Base-by-base conservation (phyloP, 1,140 invertebrate genomes). In the Brachionus rotundiformis region DNA sequence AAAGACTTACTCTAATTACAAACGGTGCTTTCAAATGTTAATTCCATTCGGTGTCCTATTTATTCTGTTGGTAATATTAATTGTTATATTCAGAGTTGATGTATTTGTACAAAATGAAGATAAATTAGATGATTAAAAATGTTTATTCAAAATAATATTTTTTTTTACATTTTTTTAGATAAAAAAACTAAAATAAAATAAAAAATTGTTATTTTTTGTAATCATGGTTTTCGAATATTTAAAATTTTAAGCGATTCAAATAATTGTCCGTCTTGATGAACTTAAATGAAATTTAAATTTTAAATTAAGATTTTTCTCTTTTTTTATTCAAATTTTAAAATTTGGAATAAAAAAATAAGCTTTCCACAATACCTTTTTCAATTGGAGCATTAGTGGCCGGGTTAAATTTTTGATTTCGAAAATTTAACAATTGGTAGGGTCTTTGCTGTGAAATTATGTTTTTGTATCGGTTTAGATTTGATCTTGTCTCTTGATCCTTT, bases 61-160 rank as follows among this genome's bases (percentile, higher is more conserved):
- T 11, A 10, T 11, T 73, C 29, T 73, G 10, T 44, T 73, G 10
- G 25, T 73, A 13, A 73, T 73, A 25, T 73, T 73, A n/a, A 73
- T 73, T 25, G 68, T 73, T 47, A n/a, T 73, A 44, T 73, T 73
- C 36, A 73, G 68, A 73, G 68, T 73, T 23, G 68, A 73, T 73
- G 41, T 73, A 25, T 73, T 73, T 73, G 68, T 73, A 25, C 36
- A 73, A 25, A 73, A 39, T 44, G 25, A 73, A 36, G 33, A 71
- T 39, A 71, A 71, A 63, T 31, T 63, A 36, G 63, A 68, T 68
- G 29, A 68, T 68, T 68, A n/a, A 68, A 36, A 36, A 3, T 36
- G n/a, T 36, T 68, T 68, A 36, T 68, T 68, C 4, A 33, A 68
- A 68, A 36, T 16, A 36, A 68, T 44, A n/a, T 33, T 39, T 71